Evolutionary conservation across 2,888 invertebrate genomes (phyloP).

Genomic region (Neelides folsomi): DNA sequence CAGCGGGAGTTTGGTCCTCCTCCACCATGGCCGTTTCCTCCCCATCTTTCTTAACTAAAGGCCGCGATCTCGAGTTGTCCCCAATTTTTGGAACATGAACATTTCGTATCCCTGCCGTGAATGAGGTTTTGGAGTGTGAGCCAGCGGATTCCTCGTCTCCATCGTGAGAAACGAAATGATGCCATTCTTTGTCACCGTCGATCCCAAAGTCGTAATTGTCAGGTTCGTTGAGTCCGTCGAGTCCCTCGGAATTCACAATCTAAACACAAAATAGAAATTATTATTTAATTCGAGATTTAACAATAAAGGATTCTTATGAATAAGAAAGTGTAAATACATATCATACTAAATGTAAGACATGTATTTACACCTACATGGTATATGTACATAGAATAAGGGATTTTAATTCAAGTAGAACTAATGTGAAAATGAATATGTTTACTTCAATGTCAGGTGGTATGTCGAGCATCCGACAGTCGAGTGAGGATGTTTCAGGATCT

Average conservation of each 20-base stretch:
- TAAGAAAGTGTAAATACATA: too few relatives aligned
- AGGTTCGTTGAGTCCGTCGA: conserved; percentile 30
- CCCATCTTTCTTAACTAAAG: conserved; percentile 17
- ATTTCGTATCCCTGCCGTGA: conserved; percentile 23
- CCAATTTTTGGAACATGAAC: conserved; percentile 10
- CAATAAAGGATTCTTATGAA: too few relatives aligned
- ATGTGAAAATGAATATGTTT: background rate
- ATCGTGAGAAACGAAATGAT: conserved; percentile 13
- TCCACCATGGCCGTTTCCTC: background rate
- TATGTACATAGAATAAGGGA: too few relatives aligned
- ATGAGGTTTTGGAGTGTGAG: conserved; percentile 4
- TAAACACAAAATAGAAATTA: conserved; percentile 3
- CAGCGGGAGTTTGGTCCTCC: conserved; percentile 2
- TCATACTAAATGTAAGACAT: too few relatives aligned
- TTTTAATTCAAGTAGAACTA: too few relatives aligned
- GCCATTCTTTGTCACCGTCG: conserved; percentile 32
- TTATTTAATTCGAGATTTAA: too few relatives aligned
- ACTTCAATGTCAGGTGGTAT: conserved; percentile 32
- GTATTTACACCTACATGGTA: too few relatives aligned
- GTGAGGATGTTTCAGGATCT: conserved; percentile 21
- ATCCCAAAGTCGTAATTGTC: conserved; percentile 26
- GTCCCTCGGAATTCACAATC: conserved; percentile 30
- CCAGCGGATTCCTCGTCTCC: conserved; percentile 11
- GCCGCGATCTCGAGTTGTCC: conserved; percentile 18
- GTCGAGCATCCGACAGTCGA: conserved; percentile 25